Conservation (phyloP, 2,888 invertebrate genomes). For the Eudemis profundana region DNA sequence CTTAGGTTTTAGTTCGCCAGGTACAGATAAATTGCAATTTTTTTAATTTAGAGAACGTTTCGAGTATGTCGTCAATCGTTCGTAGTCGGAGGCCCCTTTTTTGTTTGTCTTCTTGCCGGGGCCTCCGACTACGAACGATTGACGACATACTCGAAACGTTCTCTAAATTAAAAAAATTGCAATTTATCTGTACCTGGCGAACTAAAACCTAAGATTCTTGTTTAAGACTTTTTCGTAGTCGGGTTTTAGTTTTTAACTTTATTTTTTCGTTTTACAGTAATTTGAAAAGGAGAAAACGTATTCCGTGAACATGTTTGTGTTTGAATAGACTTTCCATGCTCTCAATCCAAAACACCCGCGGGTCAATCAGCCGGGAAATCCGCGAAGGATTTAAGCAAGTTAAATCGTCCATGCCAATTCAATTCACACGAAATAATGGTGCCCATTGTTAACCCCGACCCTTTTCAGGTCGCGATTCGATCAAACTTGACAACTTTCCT, state of each 20-base stretch:
- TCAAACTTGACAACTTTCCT: conserved; percentile 39
- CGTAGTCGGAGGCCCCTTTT: too few relatives aligned
- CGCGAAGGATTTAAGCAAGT: conserved; percentile 63
- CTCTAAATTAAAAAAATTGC: too few relatives aligned
- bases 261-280: background rate
- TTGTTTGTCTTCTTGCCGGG: too few relatives aligned
- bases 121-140: too few relatives aligned
- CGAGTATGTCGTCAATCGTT: too few relatives aligned
- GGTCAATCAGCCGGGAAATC: conserved; percentile 48
- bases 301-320: background rate
- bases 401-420: conserved; percentile 69
- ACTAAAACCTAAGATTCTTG: too few relatives aligned
- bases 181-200: too few relatives aligned
- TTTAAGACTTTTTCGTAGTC: too few relatives aligned
- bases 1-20: too few relatives aligned
- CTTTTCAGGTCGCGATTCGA: conserved; percentile 32
- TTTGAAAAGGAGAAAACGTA: background rate
- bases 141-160: too few relatives aligned
- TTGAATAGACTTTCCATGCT: conserved; percentile 6
- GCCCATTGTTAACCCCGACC: conserved; percentile 62
- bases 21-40: too few relatives aligned
- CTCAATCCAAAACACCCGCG: conserved; percentile 32
- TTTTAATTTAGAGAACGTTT: too few relatives aligned
- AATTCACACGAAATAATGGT: conserved; percentile 70
- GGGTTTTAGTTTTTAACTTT: background rate